Evolutionary conservation across 1,140 invertebrate genomes (phyloP), one percentile per base, ranked within the genome.

Genomic region (Dendroctonus ponderosae): DNA sequence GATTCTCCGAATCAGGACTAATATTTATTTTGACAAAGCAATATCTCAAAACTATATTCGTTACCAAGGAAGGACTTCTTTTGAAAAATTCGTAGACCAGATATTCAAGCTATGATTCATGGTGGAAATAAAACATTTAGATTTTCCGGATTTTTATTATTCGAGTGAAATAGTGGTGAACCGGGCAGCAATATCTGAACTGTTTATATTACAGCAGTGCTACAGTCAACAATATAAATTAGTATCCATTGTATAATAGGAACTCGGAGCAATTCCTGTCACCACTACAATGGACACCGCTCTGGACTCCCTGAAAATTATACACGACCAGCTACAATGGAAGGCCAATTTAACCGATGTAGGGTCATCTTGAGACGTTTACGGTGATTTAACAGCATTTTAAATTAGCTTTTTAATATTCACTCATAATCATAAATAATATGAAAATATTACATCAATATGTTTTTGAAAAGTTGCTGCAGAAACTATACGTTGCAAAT

Each of bases 171-270:
- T 68, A 66, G 67, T 64, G 50, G 66, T 68, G 59, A 65, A 68
- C 48, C n/a, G 58, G 61, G 53, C 63, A 41, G 63, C 68, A 69
- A 69, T 69, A 69, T 69, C 68, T 68, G 59, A 67, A 68, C 70
- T 71, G 67, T 71, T 68, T 71, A 68, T 64, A 68, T 64, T 59
- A 58, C 67, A 58, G 67, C 58, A 64, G 56, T 54, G 62, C 50
- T 70, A 71, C 68, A 70, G 61, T 70, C 70, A 53, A 60, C 56
- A 57, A 66, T 58, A 74, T 74, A 74, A 74, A 74, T 74, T 74
- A 74, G 70, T 71, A 74, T 72, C 67, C 67, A 74, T 74, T 74
- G 72, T 74, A 66, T 57, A 53, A 68, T 61, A 72, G 66, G 65
- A 72, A 72, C 68, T 63, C 62, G 51, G 41, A 54, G 72, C 72